Evolutionary conservation across 2,797 vertebrate species (phyloP).

Genomic region (Diplodus puntazzo): DNA sequence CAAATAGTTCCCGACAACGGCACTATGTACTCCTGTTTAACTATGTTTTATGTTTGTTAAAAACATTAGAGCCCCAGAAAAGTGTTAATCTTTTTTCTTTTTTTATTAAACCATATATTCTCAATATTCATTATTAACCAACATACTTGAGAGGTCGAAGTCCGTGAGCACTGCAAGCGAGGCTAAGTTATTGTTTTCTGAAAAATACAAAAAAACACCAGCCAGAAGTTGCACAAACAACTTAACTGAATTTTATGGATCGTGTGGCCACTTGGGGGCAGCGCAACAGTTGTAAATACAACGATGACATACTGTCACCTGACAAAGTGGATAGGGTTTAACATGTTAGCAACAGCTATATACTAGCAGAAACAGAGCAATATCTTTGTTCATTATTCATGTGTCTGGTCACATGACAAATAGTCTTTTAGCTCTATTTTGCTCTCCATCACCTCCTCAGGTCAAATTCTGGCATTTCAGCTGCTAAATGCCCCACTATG

Average conservation of each 20-base stretch:
- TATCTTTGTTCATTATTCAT: not conserved
- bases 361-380: not conserved
- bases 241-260: too few species aligned
- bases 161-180: too few species aligned
- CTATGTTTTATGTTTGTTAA: too few species aligned
- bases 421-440: not conserved
- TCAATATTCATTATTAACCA: not conserved
- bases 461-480: not conserved
- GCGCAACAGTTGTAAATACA: not conserved
- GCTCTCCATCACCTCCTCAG: not conserved
- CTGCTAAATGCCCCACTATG: too few species aligned
- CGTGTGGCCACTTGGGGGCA: slow-evolving; percentile 24
- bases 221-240: too few species aligned
- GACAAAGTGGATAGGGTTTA: not conserved
- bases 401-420: not conserved
- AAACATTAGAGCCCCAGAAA: too few species aligned
- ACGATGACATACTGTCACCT: not conserved
- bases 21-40: not conserved
- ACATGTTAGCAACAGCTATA: not conserved
- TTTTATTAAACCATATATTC: not conserved
- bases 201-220: too few species aligned
- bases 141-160: not conserved
- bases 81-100: too few species aligned
- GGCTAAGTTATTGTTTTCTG: too few species aligned
- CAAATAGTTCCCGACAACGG: not conserved